These are phyloP conservation scores for Pseudococcus jackbeardsleyi DNA, from an alignment of 2,888 invertebrate species.

Conservation along the genomic window DNA sequence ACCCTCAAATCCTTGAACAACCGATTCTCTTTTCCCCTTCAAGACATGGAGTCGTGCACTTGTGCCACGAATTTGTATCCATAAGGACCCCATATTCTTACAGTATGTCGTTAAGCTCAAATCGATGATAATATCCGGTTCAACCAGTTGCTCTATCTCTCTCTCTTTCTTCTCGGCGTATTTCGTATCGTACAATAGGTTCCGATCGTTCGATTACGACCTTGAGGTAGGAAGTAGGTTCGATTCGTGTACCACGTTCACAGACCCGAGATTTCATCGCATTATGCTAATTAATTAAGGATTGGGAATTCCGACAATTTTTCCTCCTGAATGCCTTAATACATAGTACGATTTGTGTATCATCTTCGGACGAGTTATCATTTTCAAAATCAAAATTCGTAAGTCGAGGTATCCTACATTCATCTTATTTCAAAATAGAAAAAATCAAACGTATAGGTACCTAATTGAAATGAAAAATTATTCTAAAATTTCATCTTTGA, in stretches of 20 bases:
- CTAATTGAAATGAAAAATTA: too few species aligned
- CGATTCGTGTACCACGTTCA: too few species aligned
- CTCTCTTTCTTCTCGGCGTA: neutral
- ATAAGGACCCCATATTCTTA: neutral
- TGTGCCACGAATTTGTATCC: neutral
- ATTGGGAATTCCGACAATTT: neutral
- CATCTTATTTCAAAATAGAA: too few species aligned
- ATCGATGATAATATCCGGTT: conserved; percentile 10
- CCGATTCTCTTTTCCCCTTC: neutral
- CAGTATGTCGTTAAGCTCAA: neutral
- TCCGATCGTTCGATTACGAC: neutral
- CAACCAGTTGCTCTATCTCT: neutral
- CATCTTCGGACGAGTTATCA: too few species aligned
- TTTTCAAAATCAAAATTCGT: too few species aligned
- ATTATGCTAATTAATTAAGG: neutral
- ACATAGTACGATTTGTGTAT: too few species aligned
- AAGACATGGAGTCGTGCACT: neutral
- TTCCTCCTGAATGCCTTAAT: too few species aligned
- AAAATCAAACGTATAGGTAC: too few species aligned
- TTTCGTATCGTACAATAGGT: neutral
- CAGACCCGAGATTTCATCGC: neutral
- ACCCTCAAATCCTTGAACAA: neutral
- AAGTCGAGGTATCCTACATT: too few species aligned
- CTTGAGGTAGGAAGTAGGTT: neutral
- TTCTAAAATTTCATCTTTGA: too few species aligned